Conservation (phyloP, 2,888 invertebrate species). For the Hedya salicella region DNA sequence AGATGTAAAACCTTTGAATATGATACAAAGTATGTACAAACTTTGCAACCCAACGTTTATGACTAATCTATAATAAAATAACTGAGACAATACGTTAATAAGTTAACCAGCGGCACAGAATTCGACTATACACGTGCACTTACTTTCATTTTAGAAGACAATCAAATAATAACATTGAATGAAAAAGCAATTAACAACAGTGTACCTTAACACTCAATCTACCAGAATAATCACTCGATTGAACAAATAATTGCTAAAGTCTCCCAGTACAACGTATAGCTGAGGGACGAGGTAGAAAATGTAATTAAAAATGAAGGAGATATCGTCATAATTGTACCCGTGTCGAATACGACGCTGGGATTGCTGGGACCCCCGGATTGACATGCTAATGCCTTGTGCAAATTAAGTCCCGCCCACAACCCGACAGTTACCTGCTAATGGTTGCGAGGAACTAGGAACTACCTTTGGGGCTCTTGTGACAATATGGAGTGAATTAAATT, state of each 20-base stretch:
- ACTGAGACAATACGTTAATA: too few species aligned
- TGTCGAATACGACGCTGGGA: conserved; percentile 32
- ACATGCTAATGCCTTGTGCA: conserved; percentile 41
- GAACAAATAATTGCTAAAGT: not conserved
- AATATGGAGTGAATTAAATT: conserved; percentile 23
- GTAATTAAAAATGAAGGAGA: conserved; percentile 11
- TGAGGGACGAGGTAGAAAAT: not conserved
- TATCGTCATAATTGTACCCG: conserved; percentile 29
- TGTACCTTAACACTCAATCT: not conserved
- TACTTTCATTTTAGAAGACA: too few species aligned
- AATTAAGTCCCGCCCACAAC: conserved; percentile 39
- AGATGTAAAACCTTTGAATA: too few species aligned
- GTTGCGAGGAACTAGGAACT: conserved; percentile 35
- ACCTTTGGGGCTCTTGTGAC: conserved; percentile 21
- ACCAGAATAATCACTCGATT: not conserved
- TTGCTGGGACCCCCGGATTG: conserved; percentile 30
- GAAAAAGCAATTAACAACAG: too few species aligned
- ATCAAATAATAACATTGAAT: too few species aligned
- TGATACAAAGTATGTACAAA: too few species aligned
- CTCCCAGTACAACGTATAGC: not conserved
- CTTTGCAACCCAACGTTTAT: too few species aligned
- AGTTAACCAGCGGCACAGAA: too few species aligned
- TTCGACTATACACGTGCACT: too few species aligned
- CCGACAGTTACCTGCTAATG: conserved; percentile 41
- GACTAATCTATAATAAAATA: too few species aligned